Evolutionary conservation across 2,888 invertebrate species (phyloP).

Genomic region (Sphinx pinastri): DNA sequence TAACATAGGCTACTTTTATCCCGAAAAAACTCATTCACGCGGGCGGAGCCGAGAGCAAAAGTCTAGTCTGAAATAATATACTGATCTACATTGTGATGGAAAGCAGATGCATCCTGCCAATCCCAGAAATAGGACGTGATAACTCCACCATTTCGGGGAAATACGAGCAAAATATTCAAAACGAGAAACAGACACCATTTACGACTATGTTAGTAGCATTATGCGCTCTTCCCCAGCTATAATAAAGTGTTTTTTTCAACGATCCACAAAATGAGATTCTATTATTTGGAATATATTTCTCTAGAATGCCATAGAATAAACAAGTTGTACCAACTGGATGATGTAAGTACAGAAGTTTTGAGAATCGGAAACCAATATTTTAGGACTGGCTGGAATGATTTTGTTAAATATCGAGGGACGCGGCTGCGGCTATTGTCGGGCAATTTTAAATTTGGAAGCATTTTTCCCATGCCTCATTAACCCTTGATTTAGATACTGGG

Average conservation of each 20-base stretch:
- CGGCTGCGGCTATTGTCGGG: too few relatives aligned
- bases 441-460: too few relatives aligned
- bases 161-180: constrained; percentile 37
- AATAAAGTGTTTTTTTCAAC: constrained; percentile 57
- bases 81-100: not conserved
- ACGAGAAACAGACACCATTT: constrained; percentile 40
- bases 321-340: not conserved
- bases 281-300: constrained; percentile 30
- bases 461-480: too few relatives aligned
- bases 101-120: constrained; percentile 1
- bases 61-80: not conserved
- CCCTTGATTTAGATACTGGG: too few relatives aligned
- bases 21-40: too few relatives aligned
- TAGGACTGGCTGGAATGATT: too few relatives aligned
- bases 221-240: constrained; percentile 51
- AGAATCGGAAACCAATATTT: too few relatives aligned
- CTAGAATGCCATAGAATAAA: too few relatives aligned
- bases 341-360: not conserved
- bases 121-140: not conserved
- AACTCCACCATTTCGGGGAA: not conserved
- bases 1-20: too few relatives aligned
- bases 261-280: constrained; percentile 46
- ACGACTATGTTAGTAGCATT: constrained; percentile 53
- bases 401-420: too few relatives aligned
- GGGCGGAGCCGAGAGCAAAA: too few relatives aligned